These are phyloP conservation scores for Aphidius gifuensis DNA, from an alignment of 1,140 invertebrate species.

Conservation along the genomic window DNA sequence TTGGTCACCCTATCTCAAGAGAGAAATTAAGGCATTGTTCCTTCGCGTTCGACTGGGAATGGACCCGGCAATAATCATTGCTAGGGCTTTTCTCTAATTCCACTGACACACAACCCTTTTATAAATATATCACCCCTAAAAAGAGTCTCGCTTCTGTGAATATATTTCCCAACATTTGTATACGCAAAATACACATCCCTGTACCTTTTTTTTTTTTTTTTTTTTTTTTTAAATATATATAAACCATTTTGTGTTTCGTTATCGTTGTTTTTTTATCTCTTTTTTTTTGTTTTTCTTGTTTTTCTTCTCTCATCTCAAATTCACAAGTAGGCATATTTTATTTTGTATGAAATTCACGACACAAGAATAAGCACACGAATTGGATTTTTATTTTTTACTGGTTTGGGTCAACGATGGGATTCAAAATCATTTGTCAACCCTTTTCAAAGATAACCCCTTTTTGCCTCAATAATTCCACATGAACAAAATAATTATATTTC, in stretches of 20 bases:
- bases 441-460: constrained; percentile 15
- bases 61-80: constrained; percentile 34
- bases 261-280: neutral
- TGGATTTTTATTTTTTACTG: neutral
- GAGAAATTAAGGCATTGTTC: constrained; percentile 26
- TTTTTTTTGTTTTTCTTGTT: neutral
- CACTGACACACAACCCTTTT: constrained; percentile 35
- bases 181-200: constrained; percentile 25
- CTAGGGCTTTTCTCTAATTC: constrained; percentile 38
- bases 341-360: neutral
- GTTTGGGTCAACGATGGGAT: neutral
- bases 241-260: neutral
- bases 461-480: neutral
- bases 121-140: constrained; percentile 37
- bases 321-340: neutral
- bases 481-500: neutral
- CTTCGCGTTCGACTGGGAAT: constrained; percentile 14
- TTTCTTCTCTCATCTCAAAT: neutral
- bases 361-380: neutral
- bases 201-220: constrained; percentile 16
- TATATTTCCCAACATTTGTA: constrained; percentile 23
- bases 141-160: neutral
- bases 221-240: neutral
- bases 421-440: constrained; percentile 19
- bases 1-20: constrained; percentile 18